Evolutionary conservation across 2,113 vertebrate species (phyloP).

Genomic region (Heterotilapia buettikoferi): DNA sequence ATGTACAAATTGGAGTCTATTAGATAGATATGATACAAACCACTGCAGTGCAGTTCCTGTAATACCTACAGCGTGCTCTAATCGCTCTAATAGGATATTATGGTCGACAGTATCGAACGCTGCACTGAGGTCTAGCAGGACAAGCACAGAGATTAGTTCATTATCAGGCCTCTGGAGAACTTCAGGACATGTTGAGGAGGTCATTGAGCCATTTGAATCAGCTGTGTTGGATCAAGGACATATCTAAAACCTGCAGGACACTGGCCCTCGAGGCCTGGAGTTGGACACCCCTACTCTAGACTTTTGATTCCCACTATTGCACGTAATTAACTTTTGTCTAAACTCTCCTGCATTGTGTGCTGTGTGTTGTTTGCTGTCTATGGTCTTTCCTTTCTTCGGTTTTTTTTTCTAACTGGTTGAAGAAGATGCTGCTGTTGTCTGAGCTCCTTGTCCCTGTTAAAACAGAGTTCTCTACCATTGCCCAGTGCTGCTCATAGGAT

Average conservation of each 20-base stretch:
- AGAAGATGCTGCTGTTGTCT: background rate
- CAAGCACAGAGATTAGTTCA: background rate
- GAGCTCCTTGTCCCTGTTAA: no score
- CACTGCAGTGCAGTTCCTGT: accelerated
- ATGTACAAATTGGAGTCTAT: no score
- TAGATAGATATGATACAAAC: background rate
- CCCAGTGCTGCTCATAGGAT: no score
- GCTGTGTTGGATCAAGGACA: background rate
- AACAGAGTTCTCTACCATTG: no score
- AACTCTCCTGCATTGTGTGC: background rate
- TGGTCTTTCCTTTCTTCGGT: background rate
- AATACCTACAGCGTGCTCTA: background rate
- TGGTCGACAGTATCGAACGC: accelerated
- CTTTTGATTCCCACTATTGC: background rate
- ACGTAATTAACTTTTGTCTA: background rate
- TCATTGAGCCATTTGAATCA: background rate
- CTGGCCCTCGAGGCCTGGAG: background rate
- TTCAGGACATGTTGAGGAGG: background rate
- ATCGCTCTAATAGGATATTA: background rate
- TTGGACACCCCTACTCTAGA: background rate
- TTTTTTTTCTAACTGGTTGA: background rate
- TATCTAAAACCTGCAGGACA: background rate
- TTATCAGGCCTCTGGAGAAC: background rate
- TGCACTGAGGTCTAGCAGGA: background rate
- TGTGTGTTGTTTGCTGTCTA: background rate